Conservation (phyloP, 2,888 invertebrate species). For the Noctua janthina region DNA sequence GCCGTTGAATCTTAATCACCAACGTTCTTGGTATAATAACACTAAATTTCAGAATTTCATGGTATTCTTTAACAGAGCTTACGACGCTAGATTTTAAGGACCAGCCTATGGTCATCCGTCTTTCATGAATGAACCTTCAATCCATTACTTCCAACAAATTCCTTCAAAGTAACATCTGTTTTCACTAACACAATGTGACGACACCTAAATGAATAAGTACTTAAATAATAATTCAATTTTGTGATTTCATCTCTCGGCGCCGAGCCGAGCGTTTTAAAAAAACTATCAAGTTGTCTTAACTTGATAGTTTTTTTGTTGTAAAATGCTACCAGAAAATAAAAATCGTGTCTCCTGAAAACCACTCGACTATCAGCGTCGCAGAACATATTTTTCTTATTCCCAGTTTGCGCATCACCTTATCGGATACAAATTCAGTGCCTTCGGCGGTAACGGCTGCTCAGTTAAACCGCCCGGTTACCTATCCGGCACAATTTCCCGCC, state of each 20-base stretch:
- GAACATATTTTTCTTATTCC: neutral
- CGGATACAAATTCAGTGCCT: slow-evolving; percentile 27
- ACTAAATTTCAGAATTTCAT: neutral
- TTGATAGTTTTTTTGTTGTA: neutral
- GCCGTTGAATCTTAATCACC: neutral
- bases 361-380: neutral
- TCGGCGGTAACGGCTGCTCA: slow-evolving; percentile 29
- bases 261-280: neutral
- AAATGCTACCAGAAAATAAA: neutral
- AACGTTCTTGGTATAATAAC: neutral
- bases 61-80: neutral
- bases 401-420: slow-evolving; percentile 25
- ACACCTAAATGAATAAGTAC: neutral
- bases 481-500: slow-evolving; percentile 56
- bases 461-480: slow-evolving; percentile 37
- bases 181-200: neutral
- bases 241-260: neutral
- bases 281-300: too few species aligned
- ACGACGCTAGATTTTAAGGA: neutral
- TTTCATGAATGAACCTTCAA: neutral
- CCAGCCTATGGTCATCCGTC: neutral
- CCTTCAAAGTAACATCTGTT: neutral
- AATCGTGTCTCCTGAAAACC: neutral
- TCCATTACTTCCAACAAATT: neutral
- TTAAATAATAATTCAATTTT: neutral